phyloP scores from a whole-genome alignment of 2,888 invertebrate species.

The Salpingus planirostris region DNA sequence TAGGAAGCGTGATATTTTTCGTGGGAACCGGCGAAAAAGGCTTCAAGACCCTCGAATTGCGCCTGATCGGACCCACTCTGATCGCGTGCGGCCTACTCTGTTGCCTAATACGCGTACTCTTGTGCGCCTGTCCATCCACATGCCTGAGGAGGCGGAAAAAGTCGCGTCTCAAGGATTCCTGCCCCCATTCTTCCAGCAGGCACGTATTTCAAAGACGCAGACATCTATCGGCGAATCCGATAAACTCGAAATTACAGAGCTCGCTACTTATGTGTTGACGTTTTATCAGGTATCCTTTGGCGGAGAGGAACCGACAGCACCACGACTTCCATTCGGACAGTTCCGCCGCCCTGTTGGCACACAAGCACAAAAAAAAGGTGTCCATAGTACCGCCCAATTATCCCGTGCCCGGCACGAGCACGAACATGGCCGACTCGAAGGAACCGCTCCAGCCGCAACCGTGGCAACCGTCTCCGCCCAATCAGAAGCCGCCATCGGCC shows the following conservation, averaged over 20 bases:
- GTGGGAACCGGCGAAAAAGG: slow-evolving; percentile 85
- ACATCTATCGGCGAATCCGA: background rate
- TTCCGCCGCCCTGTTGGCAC: slow-evolving; percentile 23
- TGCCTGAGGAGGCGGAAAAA: slow-evolving; percentile 62
- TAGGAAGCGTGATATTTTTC: slow-evolving; percentile 81
- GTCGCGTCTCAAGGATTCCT: slow-evolving; percentile 42
- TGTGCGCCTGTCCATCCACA: slow-evolving; percentile 75
- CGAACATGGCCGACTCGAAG: slow-evolving; percentile 7
- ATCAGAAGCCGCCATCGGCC: slow-evolving; percentile 7
- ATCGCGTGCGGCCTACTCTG: slow-evolving; percentile 67
- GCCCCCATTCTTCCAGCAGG: slow-evolving; percentile 39
- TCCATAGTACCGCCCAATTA: slow-evolving; percentile 39
- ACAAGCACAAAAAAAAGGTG: slow-evolving; percentile 39
- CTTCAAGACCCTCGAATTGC: slow-evolving; percentile 77
- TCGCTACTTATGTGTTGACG: background rate
- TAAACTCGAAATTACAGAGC: no score
- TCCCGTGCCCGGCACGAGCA: slow-evolving; percentile 39
- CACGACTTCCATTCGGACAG: slow-evolving; percentile 34
- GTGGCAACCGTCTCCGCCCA: slow-evolving; percentile 25
- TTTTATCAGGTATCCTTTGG: slow-evolving; percentile 39
- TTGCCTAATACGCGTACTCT: slow-evolving; percentile 72
- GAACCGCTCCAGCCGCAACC: background rate
- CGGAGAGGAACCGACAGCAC: slow-evolving; percentile 40
- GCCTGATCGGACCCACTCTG: slow-evolving; percentile 73
- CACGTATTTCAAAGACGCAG: no score